Percentiles rank a stretch among this genome's conserved stretches.
Conservation (phyloP, 2,797 vertebrate species). For the Discoglossus pictus region DNA sequence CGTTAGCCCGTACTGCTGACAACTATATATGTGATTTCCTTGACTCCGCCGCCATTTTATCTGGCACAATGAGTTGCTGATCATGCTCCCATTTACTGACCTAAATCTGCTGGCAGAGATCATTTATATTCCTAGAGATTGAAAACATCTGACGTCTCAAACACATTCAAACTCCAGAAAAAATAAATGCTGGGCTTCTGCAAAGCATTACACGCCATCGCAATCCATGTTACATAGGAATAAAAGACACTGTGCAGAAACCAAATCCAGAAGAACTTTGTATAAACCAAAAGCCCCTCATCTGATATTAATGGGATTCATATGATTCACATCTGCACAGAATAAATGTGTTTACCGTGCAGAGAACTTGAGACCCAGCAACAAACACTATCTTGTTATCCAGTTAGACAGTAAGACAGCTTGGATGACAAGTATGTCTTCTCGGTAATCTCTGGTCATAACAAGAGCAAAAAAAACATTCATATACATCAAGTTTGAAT, state of each 20-base stretch:
- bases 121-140: background rate
- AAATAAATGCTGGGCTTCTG: constrained; percentile 49
- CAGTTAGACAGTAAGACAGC: background rate
- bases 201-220: constrained; percentile 55
- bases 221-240: constrained; percentile 25
- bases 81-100: no score
- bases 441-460: background rate
- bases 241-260: background rate
- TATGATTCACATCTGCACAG: constrained; percentile 1
- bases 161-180: constrained; percentile 50
- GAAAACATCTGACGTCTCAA: constrained; percentile 55
- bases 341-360: constrained; percentile 10
- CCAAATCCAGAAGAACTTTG: constrained; percentile 1
- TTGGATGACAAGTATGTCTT: background rate
- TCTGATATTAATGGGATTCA: constrained; percentile 4
- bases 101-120: no score
- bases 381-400: constrained; percentile 3
- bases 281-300: background rate
- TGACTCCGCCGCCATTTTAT: no score
- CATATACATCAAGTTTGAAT: constrained; percentile 2
- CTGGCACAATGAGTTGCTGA: no score
- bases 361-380: background rate
- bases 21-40: no score
- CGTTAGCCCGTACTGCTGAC: no score
- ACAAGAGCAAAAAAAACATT: background rate